Evolutionary conservation across 2,888 invertebrate genomes (phyloP), one percentile per base, ranked within the genome.

Genomic region (Leucoma salicis): DNA sequence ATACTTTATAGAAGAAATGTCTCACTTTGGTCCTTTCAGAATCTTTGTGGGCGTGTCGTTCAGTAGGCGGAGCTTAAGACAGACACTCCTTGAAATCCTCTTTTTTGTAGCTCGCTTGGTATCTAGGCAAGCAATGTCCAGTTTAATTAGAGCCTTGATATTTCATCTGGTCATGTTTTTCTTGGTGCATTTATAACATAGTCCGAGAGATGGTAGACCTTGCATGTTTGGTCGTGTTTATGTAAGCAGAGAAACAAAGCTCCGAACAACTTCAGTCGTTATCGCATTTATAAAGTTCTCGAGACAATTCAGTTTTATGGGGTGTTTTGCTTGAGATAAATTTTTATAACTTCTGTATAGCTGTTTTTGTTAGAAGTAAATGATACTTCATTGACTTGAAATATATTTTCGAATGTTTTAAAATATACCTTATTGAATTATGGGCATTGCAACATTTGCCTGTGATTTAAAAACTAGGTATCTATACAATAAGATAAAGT

Each of bases 231-330:
- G 86, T 39, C 71, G 60, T 72, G 72, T 86, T 84, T 86, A 86
- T 83, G 77, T 86, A 78, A 84, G 79, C 78, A 69, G 61, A 71
- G 84, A 67, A 86, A 84, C 85, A 84, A 83, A 84, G 84, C 84
- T 69, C 63, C 60, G 83, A 78, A 81, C 84, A 89, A 89, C 86
- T 89, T 89, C 60, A 68, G 86, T 77, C 86, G 88, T 89, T 89
- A 89, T 88, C 89, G 82, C 86, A 78, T 82, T 88, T 88, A 87
- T 87, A 88, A 89, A 89, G 80, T 88, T 86, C 78, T 78, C 77
- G 83, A 83, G 85, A 85, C 85, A 77, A 82, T 86, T 86, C 76
- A 78, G 64, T 83, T 88, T 89, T 88, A 89, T 88, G 76, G 87
- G 88, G 89, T 88, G 89, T 88, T 88, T 87, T 85, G 85, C 78